Conservation (phyloP, 2,888 invertebrate species). For the Dryadula phaetusa region DNA sequence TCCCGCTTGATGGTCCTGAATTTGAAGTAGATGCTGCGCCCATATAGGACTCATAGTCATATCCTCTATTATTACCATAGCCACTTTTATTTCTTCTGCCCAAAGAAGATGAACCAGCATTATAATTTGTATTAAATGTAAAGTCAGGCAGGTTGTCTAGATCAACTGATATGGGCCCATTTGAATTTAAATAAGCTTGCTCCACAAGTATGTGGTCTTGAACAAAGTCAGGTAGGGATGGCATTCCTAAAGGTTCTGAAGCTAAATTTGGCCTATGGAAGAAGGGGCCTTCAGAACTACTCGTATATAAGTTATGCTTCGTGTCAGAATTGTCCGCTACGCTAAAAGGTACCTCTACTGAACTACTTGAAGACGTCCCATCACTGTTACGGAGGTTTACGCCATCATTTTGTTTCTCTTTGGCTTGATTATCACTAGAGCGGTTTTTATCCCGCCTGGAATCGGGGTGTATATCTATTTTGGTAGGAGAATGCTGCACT, state of each 20-base stretch:
- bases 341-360: slow-evolving; percentile 78
- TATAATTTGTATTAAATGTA: slow-evolving; percentile 83
- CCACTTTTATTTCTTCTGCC: slow-evolving; percentile 67
- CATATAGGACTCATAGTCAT: slow-evolving; percentile 71
- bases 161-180: slow-evolving; percentile 82
- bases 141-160: slow-evolving; percentile 88
- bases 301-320: slow-evolving; percentile 78
- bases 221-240: slow-evolving; percentile 93
- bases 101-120: slow-evolving; percentile 69
- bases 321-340: slow-evolving; percentile 78
- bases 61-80: slow-evolving; percentile 64
- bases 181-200: slow-evolving; percentile 87
- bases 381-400: slow-evolving; percentile 66
- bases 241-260: slow-evolving; percentile 81
- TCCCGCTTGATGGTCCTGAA: slow-evolving; percentile 58
- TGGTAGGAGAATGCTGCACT: slow-evolving; percentile 78
- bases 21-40: slow-evolving; percentile 66
- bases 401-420: slow-evolving; percentile 67
- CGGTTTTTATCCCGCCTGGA: slow-evolving; percentile 68
- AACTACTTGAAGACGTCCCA: slow-evolving; percentile 74
- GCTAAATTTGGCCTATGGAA: slow-evolving; percentile 76
- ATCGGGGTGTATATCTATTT: slow-evolving; percentile 67
- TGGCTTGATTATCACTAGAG: slow-evolving; percentile 64
- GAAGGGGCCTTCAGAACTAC: slow-evolving; percentile 68
- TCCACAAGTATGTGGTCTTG: slow-evolving; percentile 94